These are phyloP conservation scores for Diprion similis DNA, from an alignment of 1,140 invertebrate species.

Conservation along the genomic window DNA sequence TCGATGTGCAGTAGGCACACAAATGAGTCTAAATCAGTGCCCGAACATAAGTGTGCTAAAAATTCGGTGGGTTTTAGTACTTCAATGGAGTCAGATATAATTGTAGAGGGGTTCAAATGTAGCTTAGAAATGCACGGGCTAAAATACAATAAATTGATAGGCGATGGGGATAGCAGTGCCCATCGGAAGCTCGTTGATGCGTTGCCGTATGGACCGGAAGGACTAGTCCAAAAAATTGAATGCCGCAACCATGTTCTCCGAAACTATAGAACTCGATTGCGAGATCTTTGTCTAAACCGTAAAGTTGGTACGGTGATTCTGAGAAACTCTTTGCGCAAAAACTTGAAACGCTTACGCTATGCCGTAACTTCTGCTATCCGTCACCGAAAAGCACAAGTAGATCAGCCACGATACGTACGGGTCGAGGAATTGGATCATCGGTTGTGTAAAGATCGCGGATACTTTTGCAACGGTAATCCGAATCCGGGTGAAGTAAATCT, in stretches of 20 bases:
- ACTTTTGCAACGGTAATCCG: constrained; percentile 20
- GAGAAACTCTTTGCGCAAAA: constrained; percentile 4
- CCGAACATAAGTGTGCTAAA: constrained; percentile 41
- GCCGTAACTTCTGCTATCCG: background rate
- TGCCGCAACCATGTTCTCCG: constrained; percentile 37
- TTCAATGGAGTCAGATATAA: constrained; percentile 52
- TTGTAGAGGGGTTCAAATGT: constrained; percentile 44
- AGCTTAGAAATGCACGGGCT: constrained; percentile 46
- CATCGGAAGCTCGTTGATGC: constrained; percentile 39
- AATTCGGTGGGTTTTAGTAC: constrained; percentile 37
- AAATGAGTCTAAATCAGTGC: constrained; percentile 18
- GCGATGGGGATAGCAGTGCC: constrained; percentile 52
- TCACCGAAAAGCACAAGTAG: constrained; percentile 8
- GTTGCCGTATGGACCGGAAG: constrained; percentile 26
- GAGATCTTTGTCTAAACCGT: constrained; percentile 21
- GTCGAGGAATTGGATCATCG: constrained; percentile 26
- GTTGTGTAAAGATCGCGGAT: constrained; percentile 24
- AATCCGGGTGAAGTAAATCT: constrained; percentile 30
- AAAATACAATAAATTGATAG: constrained; percentile 47
- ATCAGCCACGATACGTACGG: constrained; percentile 1
- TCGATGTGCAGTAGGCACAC: constrained; percentile 26
- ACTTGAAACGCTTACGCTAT: constrained; percentile 7
- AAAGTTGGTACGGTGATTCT: constrained; percentile 21
- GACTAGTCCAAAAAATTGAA: constrained; percentile 41
- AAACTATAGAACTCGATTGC: constrained; percentile 19